Evolutionary conservation across 2,113 vertebrate genomes (phyloP).

Genomic region (Erythrolamprus reginae): DNA sequence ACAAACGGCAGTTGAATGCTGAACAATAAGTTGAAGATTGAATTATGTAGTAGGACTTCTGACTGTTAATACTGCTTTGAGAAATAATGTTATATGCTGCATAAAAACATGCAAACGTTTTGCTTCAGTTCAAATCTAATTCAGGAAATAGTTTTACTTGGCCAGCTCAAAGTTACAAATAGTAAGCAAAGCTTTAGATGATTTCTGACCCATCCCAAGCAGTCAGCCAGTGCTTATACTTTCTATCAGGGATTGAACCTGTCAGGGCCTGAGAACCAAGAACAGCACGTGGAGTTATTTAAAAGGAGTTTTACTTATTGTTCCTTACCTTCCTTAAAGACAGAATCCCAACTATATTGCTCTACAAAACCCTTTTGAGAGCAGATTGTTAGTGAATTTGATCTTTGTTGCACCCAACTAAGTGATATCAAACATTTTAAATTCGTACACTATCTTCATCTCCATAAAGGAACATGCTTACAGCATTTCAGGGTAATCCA

Average conservation of each 20-base stretch:
- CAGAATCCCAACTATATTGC: neutral
- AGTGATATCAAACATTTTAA: neutral
- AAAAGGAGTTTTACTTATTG: neutral
- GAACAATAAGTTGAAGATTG: constrained; percentile 1
- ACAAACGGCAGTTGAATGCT: neutral
- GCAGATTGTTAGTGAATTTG: neutral
- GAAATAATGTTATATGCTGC: neutral
- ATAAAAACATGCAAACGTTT: neutral
- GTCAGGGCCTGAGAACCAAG: neutral
- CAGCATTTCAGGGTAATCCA: neutral
- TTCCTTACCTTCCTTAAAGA: neutral
- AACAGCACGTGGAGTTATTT: neutral
- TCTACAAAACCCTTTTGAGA: neutral
- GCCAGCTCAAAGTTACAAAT: neutral
- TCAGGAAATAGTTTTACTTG: neutral
- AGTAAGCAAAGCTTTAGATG: neutral
- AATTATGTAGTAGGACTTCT: neutral
- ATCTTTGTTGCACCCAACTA: neutral
- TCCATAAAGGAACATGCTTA: neutral
- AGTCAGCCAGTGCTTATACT: neutral
- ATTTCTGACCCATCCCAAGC: neutral
- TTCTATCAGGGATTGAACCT: neutral
- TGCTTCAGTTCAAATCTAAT: neutral
- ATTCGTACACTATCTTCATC: neutral
- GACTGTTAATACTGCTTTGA: neutral